Percentiles rank a stretch among this genome's conserved stretches.
These are phyloP conservation scores for Acanthornis magna DNA, from an alignment of 2,797 vertebrate genomes.

Conservation along the genomic window DNA sequence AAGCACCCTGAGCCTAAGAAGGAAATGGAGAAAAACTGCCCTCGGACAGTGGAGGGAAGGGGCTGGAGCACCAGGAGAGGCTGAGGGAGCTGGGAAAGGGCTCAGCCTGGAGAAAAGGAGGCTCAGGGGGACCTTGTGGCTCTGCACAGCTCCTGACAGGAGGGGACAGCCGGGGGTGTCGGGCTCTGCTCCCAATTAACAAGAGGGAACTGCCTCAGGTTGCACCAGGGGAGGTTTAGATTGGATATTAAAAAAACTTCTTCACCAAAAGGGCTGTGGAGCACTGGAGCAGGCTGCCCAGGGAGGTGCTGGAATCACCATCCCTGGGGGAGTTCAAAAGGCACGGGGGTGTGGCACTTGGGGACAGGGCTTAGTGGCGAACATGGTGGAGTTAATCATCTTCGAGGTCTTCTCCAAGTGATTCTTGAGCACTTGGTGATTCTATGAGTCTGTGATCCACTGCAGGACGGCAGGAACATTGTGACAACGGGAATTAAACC, in stretches of 20 bases:
- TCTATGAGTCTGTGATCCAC: neutral
- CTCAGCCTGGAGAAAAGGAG: neutral
- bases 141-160: neutral
- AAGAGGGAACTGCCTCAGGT: neutral
- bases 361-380: neutral
- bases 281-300: neutral
- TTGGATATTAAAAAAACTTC: neutral
- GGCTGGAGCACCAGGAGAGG: neutral
- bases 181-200: neutral
- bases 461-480: neutral
- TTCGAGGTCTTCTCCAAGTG: neutral
- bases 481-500: neutral
- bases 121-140: neutral
- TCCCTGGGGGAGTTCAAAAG: neutral
- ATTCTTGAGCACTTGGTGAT: neutral
- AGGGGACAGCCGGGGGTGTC: neutral
- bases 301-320: neutral
- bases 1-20: neutral
- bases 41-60: neutral
- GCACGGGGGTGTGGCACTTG: neutral
- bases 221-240: neutral
- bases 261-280: neutral
- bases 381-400: accelerated
- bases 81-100: neutral
- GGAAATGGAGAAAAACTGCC: neutral